These are phyloP conservation scores for Archips xylosteana DNA, from an alignment of 2,888 invertebrate species.

Conservation along the genomic window DNA sequence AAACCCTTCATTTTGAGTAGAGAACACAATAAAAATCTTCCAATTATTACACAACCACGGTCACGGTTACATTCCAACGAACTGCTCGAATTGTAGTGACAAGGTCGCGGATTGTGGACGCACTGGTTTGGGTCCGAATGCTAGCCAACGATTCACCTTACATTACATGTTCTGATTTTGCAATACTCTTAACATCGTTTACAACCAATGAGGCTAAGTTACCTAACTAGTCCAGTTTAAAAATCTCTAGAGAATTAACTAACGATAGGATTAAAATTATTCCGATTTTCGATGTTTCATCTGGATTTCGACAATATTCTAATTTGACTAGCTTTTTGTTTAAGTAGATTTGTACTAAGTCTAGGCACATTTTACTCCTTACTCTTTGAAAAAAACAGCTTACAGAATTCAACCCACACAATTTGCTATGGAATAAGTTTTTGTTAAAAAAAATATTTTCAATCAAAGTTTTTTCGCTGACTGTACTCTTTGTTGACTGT, in stretches of 20 bases:
- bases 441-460: too few species aligned
- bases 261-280: too few species aligned
- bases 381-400: too few species aligned
- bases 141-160: slow-evolving; percentile 5
- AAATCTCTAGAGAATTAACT: not conserved
- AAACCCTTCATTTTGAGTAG: not conserved
- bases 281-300: too few species aligned
- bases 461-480: too few species aligned
- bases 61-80: slow-evolving; percentile 67
- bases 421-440: not conserved
- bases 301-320: too few species aligned
- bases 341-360: too few species aligned
- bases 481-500: too few species aligned
- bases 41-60: slow-evolving; percentile 59
- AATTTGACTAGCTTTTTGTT: too few species aligned
- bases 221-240: not conserved
- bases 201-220: not conserved
- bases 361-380: too few species aligned
- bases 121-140: slow-evolving; percentile 27
- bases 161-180: slow-evolving; percentile 25
- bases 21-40: slow-evolving; percentile 31
- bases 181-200: slow-evolving; percentile 7
- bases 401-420: not conserved
- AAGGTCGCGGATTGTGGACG: slow-evolving; percentile 57
- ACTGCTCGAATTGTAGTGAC: slow-evolving; percentile 59